phyloP scores from a whole-genome alignment of 2,113 vertebrate species.

The Callocephalon fimbriatum region DNA sequence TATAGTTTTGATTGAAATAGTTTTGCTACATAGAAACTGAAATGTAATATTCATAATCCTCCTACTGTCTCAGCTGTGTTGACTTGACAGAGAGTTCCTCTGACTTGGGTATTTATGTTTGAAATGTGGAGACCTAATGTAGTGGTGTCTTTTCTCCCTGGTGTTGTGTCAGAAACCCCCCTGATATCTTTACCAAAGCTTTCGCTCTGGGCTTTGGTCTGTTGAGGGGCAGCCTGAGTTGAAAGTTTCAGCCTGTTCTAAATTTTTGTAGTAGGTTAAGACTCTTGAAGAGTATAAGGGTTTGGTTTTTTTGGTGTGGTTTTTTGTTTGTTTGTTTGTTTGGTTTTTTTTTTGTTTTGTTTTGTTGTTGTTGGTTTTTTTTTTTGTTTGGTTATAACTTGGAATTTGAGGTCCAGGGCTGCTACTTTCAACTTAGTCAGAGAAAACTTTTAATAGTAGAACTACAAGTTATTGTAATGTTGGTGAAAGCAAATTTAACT shows the following conservation, averaged over 20 bases:
- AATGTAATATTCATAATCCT: background rate
- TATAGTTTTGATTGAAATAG: background rate
- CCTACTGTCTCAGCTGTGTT: background rate
- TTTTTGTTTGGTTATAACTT: background rate
- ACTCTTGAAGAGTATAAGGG: background rate
- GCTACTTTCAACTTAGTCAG: background rate
- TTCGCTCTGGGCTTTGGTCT: background rate
- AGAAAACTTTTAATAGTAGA: background rate
- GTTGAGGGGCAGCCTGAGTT: background rate
- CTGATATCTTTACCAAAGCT: background rate
- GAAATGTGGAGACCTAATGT: background rate
- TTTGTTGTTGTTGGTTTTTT: too few relatives aligned
- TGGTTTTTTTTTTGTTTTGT: background rate
- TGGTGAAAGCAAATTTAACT: background rate
- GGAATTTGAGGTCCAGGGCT: background rate
- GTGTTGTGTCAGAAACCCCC: background rate
- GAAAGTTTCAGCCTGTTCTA: background rate
- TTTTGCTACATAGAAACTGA: background rate
- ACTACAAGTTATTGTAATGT: background rate
- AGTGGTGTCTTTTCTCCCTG: background rate
- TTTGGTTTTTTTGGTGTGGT: accelerated
- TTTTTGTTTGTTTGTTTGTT: background rate
- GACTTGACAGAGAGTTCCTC: background rate
- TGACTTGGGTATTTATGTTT: background rate
- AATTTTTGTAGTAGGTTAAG: background rate